These are phyloP conservation scores for Synanceia verrucosa DNA, from an alignment of 2,797 vertebrate genomes.

Conservation along the genomic window DNA sequence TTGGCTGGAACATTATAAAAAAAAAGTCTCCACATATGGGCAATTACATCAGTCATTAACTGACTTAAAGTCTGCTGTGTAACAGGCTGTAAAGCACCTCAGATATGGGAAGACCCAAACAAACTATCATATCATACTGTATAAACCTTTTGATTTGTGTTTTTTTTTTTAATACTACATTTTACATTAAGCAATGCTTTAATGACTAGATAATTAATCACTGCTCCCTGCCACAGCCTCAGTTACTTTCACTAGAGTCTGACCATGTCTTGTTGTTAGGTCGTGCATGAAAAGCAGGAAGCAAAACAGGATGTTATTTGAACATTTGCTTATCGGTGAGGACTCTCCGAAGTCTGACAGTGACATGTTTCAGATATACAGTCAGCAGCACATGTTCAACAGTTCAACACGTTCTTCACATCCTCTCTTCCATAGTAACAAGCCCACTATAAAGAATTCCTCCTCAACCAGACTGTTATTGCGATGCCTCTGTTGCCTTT, in stretches of 20 bases:
- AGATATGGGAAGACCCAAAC: neutral
- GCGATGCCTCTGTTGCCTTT: constrained; percentile 24
- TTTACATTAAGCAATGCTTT: no score
- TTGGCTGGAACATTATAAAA: neutral
- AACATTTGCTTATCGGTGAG: constrained; percentile 48
- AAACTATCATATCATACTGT: neutral
- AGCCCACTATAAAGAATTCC: constrained; percentile 39
- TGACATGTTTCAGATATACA: constrained; percentile 45
- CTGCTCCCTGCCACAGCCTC: neutral
- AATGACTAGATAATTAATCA: neutral
- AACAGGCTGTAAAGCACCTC: neutral
- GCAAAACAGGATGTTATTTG: constrained; percentile 65
- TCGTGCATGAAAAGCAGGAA: constrained; percentile 60
- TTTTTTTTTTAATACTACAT: no score
- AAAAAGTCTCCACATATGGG: neutral
- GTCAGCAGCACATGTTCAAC: constrained; percentile 44
- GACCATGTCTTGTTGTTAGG: constrained; percentile 16
- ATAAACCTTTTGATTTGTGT: neutral
- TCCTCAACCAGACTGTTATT: constrained; percentile 18
- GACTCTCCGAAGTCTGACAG: constrained; percentile 66
- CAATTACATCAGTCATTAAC: neutral
- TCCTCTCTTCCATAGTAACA: constrained; percentile 46
- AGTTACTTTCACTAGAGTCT: constrained; percentile 14
- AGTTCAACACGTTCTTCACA: constrained; percentile 52
- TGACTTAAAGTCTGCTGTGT: neutral